phyloP scores from a whole-genome alignment of 2,888 invertebrate genomes.

The Cephonodes hylas region DNA sequence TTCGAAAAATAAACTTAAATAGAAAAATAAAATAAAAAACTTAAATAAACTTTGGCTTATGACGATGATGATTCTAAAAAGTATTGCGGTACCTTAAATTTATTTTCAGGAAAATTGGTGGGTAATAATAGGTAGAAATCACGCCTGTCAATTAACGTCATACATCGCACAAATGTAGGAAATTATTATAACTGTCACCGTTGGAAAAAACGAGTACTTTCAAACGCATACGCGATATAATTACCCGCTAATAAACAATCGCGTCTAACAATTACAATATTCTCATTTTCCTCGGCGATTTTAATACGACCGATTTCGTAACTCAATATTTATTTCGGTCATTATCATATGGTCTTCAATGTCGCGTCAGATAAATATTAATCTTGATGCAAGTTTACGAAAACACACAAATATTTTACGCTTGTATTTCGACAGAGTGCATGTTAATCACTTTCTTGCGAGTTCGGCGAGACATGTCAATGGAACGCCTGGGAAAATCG shows the following conservation, averaged over 20 bases:
- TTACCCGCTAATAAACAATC: slow-evolving; percentile 18
- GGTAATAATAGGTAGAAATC: neutral
- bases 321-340: slow-evolving; percentile 25
- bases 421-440: neutral
- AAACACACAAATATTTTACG: slow-evolving; percentile 12
- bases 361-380: slow-evolving; percentile 27
- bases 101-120: too few relatives aligned
- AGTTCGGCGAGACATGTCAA: slow-evolving; percentile 16
- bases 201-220: slow-evolving; percentile 20
- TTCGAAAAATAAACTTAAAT: too few relatives aligned
- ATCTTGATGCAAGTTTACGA: slow-evolving; percentile 19
- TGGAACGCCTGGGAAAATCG: slow-evolving; percentile 44
- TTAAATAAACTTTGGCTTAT: too few relatives aligned
- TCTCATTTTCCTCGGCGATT: slow-evolving; percentile 19
- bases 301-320: slow-evolving; percentile 17
- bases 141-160: neutral
- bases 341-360: slow-evolving; percentile 35
- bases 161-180: neutral
- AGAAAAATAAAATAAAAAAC: too few relatives aligned
- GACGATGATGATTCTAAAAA: too few relatives aligned
- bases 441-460: slow-evolving; percentile 19
- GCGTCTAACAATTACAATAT: slow-evolving; percentile 11
- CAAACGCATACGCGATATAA: slow-evolving; percentile 19
- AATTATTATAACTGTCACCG: slow-evolving; percentile 1
- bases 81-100: neutral